These are phyloP conservation scores for Chirona hameri DNA, from an alignment of 2,888 invertebrate species.

Conservation along the genomic window DNA sequence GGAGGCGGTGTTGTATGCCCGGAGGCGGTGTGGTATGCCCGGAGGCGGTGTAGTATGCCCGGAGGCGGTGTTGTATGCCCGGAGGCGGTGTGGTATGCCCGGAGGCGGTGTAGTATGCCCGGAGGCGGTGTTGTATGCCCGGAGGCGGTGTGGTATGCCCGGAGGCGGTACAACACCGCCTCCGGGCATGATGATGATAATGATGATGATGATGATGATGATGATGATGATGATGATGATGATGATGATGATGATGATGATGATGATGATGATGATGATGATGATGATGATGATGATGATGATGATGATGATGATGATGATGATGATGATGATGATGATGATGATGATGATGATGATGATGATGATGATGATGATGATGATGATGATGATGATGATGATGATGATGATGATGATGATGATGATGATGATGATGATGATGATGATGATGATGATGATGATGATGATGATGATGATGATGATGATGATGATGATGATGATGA, in stretches of 20 bases:
- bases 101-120: too few relatives aligned
- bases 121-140: too few relatives aligned
- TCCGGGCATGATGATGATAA: not conserved
- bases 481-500: conserved; percentile 22
- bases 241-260: not conserved
- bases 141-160: too few relatives aligned
- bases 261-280: not conserved
- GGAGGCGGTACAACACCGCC: too few relatives aligned
- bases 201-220: conserved; percentile 22
- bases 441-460: conserved; percentile 22
- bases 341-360: conserved; percentile 22
- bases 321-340: conserved; percentile 22
- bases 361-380: conserved; percentile 22
- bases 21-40: too few relatives aligned
- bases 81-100: too few relatives aligned
- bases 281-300: conserved; percentile 22
- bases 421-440: conserved; percentile 22
- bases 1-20: too few relatives aligned
- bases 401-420: conserved; percentile 10
- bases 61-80: too few relatives aligned
- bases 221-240: conserved; percentile 22
- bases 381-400: conserved; percentile 22
- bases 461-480: conserved; percentile 22
- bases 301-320: conserved; percentile 22
- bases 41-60: too few relatives aligned